Base-by-base conservation (phyloP, 2,888 invertebrate genomes). In the Drosophila yooni region DNA sequence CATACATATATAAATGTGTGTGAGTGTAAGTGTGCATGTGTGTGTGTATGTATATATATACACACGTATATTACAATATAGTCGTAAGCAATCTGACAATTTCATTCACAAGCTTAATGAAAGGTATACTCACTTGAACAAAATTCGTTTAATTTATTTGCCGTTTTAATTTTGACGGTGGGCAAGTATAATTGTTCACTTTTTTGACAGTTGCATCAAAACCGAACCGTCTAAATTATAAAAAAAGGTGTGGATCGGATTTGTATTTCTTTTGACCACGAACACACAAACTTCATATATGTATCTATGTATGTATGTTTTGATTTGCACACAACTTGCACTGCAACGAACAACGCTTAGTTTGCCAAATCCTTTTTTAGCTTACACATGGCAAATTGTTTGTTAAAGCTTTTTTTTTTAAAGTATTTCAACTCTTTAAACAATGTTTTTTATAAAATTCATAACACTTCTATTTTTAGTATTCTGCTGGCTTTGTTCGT, bases 401-500 rank as follows among this genome's bases (percentile, higher is more conserved):
- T 69, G 31, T 38, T 15, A 15, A 61, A 38, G 51, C 52, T 53
- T 48, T 70, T 68, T 70, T 68, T 73, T 57, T 36, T 10, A 15
- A 43, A 53, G 46, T 60, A 62, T 68, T 76, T 76, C 33, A 67
- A 63, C 51, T 53, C 34, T 62, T 82, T 59, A 21, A 56, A 38
- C 29, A 76, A 69, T 48, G 70, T 67, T 73, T 68, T 66, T 52
- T 50, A 56, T 70, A 62, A 68, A 70, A 68, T 62, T 82, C 62
- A 80, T 61, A 64, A 81, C 59, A 59, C 59, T 72, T 72, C 68
- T 68, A 81, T 56, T 68, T 73, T 76, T 79, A 79, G 57, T 73
- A 79, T 73, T 79, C 76, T 78, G 60, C 61, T 79, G 64, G 76
- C 81, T 82, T 81, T 76, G 80, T 81, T 81, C 81, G 81, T 81